A percentile compares a stretch with the other conserved stretches of the same genome.
Conservation (phyloP, 2,797 vertebrate species). For the Sebastes taczanowskii region DNA sequence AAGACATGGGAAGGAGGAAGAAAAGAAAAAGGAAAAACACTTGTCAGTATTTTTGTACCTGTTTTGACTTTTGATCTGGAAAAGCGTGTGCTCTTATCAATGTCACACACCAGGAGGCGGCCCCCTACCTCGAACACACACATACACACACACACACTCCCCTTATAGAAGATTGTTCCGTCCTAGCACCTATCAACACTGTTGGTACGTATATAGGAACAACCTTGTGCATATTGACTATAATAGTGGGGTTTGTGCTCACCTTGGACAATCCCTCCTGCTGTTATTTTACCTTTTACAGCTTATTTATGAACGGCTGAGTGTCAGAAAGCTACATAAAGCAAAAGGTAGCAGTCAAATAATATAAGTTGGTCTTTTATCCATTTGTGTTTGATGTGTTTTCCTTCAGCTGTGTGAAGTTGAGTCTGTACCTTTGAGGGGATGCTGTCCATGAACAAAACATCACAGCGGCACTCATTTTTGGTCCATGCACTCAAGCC, state of each 20-base stretch:
- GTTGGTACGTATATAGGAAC: neutral
- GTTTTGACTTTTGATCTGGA: slow-evolving; percentile 29
- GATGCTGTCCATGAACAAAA: neutral
- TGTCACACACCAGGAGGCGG: slow-evolving; percentile 32
- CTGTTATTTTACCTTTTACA: neutral
- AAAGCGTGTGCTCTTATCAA: slow-evolving; percentile 19
- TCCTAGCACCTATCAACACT: neutral
- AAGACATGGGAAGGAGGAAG: slow-evolving; percentile 16
- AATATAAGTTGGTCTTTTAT: neutral
- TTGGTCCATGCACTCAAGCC: slow-evolving; percentile 19
- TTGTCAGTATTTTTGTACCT: slow-evolving; percentile 5
- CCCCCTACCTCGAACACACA: neutral
- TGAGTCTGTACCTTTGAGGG: neutral
- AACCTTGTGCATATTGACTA: slow-evolving; percentile 32
- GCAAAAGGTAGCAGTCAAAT: neutral
- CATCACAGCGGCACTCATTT: slow-evolving; percentile 29
- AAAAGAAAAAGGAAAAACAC: slow-evolving; percentile 7
- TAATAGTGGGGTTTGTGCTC: slow-evolving; percentile 37
- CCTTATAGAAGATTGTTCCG: slow-evolving; percentile 16
- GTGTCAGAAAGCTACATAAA: slow-evolving; percentile 15
- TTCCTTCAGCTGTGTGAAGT: neutral
- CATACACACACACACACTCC: neutral
- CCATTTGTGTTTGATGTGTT: neutral
- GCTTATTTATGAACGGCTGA: neutral
- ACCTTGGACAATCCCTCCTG: slow-evolving; percentile 20